Evolutionary conservation across 2,113 vertebrate genomes (phyloP), one percentile per base, ranked within the genome.

Genomic region (Hystrix brachyura): DNA sequence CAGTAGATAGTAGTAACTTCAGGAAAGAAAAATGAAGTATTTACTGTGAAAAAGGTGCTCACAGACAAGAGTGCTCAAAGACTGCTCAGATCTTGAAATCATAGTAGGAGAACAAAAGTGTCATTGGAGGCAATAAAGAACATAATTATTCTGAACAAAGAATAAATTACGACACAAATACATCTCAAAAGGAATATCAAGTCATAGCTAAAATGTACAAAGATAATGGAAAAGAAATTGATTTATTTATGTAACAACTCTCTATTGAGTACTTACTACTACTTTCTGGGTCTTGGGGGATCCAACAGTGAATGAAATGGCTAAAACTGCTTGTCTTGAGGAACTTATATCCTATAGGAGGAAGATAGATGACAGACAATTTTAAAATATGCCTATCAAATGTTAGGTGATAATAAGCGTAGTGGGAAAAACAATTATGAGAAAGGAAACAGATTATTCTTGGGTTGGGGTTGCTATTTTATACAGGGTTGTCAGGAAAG

Each of bases 71-170:
- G 78, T 21, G 38, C 60, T 79, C 17, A n/a, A 60, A 91, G 18
- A n/a, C 6, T n/a, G 0, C 83, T 78, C 32, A 64, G 43, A 91
- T 51, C 29, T 74, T 80, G 25, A 84, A 78, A 90, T 90, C 29
- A 27, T 27, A 83, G 23, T 51, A 43, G 43, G 55, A 23, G 27
- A 87, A 90, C 7, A 19, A 90, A 95, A 72, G 74, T n/a, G 18
- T 48, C 48, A 51, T 32, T 71, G 29, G 71, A 76, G 69, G 25
- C 1, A 38, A n/a, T 43, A 71, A 80, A 93, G 11, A 71, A 7
- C 13, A 81, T 69, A 55, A 38, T 76, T 88, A 46, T 85, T 88
- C 51, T 91, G 27, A 94, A 85, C 8, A 87, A 91, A 88, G 55
- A 59, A 21, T 59, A 76, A 62, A 32, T 62, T 91, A 48, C 29